These are phyloP conservation scores for Gastracanthus pulcherrimus DNA, from an alignment of 2,888 invertebrate genomes.

Conservation along the genomic window DNA sequence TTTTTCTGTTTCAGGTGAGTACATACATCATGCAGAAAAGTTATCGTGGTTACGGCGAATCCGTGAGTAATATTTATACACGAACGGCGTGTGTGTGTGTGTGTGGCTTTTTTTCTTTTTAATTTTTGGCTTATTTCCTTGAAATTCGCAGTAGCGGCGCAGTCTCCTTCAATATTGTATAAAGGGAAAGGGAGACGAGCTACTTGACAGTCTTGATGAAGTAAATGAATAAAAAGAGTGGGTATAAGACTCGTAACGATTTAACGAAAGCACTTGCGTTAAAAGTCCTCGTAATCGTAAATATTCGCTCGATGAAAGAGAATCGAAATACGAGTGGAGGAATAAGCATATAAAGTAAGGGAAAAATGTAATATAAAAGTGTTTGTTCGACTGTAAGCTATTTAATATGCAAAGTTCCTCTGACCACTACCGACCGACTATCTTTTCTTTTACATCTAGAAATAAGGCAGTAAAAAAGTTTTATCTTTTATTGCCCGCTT, in stretches of 20 bases:
- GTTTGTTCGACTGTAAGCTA: slow-evolving; percentile 56
- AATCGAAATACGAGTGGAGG: slow-evolving; percentile 43
- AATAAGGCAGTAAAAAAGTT: slow-evolving; percentile 54
- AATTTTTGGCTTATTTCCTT: background rate
- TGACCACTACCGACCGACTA: slow-evolving; percentile 27
- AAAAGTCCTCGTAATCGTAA: slow-evolving; percentile 54
- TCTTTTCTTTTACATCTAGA: slow-evolving; percentile 47
- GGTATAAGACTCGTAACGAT: slow-evolving; percentile 43
- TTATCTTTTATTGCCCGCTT: slow-evolving; percentile 55
- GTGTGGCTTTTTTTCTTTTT: background rate
- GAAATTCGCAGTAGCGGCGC: too few relatives aligned
- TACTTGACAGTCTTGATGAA: slow-evolving; percentile 48
- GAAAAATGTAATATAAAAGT: slow-evolving; percentile 55
- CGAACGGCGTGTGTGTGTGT: background rate
- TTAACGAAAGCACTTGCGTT: slow-evolving; percentile 52
- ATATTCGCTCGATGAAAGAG: slow-evolving; percentile 50
- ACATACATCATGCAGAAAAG: slow-evolving; percentile 7
- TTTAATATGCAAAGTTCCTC: slow-evolving; percentile 55
- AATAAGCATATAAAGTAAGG: slow-evolving; percentile 47
- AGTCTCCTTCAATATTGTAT: too few relatives aligned
- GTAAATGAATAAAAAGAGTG: slow-evolving; percentile 48
- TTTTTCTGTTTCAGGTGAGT: slow-evolving; percentile 57
- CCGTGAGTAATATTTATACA: slow-evolving; percentile 28
- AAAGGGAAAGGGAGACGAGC: background rate
- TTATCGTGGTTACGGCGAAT: background rate